phyloP scores from a whole-genome alignment of 2,797 vertebrate species.

The Pagetopsis macropterus region DNA sequence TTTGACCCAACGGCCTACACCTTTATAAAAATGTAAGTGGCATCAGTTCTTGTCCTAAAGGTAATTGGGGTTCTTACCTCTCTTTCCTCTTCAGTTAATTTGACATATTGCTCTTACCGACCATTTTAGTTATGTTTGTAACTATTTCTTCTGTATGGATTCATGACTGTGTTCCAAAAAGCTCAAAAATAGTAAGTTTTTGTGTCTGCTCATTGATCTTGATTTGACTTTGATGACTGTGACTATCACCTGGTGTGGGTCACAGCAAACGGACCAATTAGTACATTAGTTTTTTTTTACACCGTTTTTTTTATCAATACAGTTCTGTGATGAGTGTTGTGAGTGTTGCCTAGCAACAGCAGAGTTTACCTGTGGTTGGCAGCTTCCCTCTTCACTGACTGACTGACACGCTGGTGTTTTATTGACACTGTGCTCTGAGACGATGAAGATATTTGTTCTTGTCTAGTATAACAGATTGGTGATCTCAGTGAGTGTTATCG shows the following conservation, averaged over 20 bases:
- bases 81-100: background rate
- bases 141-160: too few species aligned
- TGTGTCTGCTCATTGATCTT: too few species aligned
- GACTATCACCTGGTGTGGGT: too few species aligned
- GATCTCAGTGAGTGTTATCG: background rate
- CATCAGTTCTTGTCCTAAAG: fast-evolving
- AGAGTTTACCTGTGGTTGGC: conserved; percentile 18
- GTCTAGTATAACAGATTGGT: background rate
- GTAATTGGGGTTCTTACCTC: background rate
- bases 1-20: background rate
- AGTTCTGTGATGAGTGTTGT: background rate
- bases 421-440: conserved; percentile 9
- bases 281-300: background rate
- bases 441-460: too few species aligned
- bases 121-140: too few species aligned
- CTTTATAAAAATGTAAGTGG: background rate
- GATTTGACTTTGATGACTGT: too few species aligned
- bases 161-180: too few species aligned
- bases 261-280: background rate
- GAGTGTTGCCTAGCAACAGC: background rate
- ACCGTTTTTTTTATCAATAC: background rate
- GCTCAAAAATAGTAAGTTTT: too few species aligned
- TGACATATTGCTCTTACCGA: too few species aligned
- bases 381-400: background rate
- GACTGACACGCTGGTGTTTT: background rate